A percentile compares a stretch with the other conserved stretches of the same genome.
Conservation (phyloP, 2,888 invertebrate genomes). For the Emesis furor region DNA sequence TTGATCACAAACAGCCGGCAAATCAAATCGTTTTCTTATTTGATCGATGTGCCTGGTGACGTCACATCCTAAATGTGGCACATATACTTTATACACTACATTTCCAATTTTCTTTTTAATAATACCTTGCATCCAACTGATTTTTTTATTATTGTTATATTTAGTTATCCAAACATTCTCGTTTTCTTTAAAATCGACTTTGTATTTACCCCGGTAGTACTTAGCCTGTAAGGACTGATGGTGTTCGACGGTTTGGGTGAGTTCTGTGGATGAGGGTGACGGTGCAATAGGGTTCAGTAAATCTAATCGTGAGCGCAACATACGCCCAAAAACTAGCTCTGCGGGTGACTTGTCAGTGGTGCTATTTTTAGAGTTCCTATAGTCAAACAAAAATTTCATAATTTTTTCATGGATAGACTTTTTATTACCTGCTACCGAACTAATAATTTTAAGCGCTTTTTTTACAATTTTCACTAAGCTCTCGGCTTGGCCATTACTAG, state of each 20-base stretch:
- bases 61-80: neutral
- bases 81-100: neutral
- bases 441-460: constrained; percentile 58
- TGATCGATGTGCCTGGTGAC: neutral
- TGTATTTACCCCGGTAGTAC: neutral
- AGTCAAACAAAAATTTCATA: constrained; percentile 59
- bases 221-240: constrained; percentile 10
- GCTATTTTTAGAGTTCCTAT: constrained; percentile 54
- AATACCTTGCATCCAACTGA: neutral
- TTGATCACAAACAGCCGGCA: neutral
- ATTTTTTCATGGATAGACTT: neutral
- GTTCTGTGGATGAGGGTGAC: constrained; percentile 1
- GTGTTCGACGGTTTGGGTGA: neutral
- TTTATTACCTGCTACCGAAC: constrained; percentile 38
- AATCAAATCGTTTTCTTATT: neutral
- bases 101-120: constrained; percentile 3
- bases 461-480: constrained; percentile 68
- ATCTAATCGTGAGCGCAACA: constrained; percentile 1
- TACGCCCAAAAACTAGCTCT: constrained; percentile 20
- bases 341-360: constrained; percentile 8
- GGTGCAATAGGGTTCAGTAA: neutral
- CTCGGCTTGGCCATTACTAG: constrained; percentile 65
- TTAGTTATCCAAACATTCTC: neutral
- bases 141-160: neutral
- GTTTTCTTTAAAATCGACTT: neutral